Conservation (phyloP, 2,888 invertebrate species). For the Polymixis flavicincta region DNA sequence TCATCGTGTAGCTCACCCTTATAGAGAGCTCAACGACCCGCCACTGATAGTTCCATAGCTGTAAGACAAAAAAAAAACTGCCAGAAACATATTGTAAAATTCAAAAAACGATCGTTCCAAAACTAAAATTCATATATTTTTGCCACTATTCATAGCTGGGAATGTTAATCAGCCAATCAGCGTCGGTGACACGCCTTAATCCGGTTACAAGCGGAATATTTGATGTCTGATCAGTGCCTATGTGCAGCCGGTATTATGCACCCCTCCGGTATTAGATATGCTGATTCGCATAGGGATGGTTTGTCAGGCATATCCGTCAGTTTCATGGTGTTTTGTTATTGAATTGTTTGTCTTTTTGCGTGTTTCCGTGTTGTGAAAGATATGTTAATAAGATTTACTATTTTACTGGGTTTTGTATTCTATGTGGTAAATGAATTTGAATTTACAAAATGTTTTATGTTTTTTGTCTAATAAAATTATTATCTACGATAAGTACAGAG, state of each 20-base stretch:
- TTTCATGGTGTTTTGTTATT: slow-evolving; percentile 37
- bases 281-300: slow-evolving; percentile 45
- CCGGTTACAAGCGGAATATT: slow-evolving; percentile 68
- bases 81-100: not conserved
- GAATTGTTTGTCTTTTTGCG: slow-evolving; percentile 22
- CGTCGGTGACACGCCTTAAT: slow-evolving; percentile 62
- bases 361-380: not conserved
- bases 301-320: slow-evolving; percentile 51
- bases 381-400: not conserved
- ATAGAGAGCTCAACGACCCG: slow-evolving; percentile 2
- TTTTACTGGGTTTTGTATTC: not conserved
- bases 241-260: slow-evolving; percentile 50
- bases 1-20: slow-evolving; percentile 3
- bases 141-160: slow-evolving; percentile 21
- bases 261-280: slow-evolving; percentile 50
- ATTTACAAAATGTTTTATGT: not conserved
- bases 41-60: not conserved
- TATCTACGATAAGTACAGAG: too few relatives aligned
- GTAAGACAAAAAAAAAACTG: not conserved
- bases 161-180: slow-evolving; percentile 64
- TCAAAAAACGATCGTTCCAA: not conserved
- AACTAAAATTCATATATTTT: slow-evolving; percentile 38
- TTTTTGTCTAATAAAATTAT: not conserved
- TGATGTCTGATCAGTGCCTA: slow-evolving; percentile 64
- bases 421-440: not conserved